Conservation (phyloP, 2,113 vertebrate genomes). For the Ammodytes marinus region DNA sequence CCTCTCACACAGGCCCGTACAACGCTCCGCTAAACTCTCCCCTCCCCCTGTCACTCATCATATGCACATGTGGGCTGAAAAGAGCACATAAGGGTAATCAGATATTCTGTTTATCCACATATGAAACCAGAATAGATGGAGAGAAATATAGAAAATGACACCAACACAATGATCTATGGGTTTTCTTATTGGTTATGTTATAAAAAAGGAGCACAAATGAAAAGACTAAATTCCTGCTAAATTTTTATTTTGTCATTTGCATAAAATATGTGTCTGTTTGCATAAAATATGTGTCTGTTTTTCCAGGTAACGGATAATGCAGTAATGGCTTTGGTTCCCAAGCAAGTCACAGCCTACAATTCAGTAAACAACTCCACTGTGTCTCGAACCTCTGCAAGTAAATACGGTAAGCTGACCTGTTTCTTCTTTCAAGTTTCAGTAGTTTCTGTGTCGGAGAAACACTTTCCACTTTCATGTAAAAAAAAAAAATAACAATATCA, state of each 20-base stretch:
- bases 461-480: too few species aligned
- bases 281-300: conserved; percentile 29
- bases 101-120: conserved; percentile 54
- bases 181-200: conserved; percentile 27
- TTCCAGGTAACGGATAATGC: conserved; percentile 94
- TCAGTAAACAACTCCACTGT: conserved; percentile 98
- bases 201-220: conserved; percentile 39
- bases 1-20: conserved; percentile 47
- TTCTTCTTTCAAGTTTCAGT: background rate
- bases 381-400: conserved; percentile 96
- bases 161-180: conserved; percentile 20
- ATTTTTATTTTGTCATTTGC: conserved; percentile 30
- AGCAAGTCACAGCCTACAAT: conserved; percentile 98
- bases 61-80: conserved; percentile 54
- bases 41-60: conserved; percentile 66
- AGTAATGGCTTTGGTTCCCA: conserved; percentile 95
- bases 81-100: conserved; percentile 58
- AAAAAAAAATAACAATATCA: background rate
- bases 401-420: conserved; percentile 88
- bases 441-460: background rate
- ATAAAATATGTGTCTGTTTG: conserved; percentile 31
- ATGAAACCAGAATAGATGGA: conserved; percentile 60
- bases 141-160: conserved; percentile 50
- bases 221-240: background rate
- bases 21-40: conserved; percentile 48